phyloP scores from a whole-genome alignment of 2,888 invertebrate genomes.

The Xestia rhomboidea region DNA sequence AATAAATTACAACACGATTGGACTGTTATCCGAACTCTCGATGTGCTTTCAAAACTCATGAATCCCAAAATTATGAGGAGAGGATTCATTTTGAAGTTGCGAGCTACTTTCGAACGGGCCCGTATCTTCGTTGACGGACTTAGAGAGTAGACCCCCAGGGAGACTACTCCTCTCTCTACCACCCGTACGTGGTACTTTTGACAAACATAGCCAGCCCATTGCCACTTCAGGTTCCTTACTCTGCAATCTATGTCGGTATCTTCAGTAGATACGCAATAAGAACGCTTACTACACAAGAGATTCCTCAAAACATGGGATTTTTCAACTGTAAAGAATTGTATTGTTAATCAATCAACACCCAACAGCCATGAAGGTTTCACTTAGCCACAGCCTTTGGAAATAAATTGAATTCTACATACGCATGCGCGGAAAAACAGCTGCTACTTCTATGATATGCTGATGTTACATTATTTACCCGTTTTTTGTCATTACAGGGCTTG shows the following conservation, averaged over 20 bases:
- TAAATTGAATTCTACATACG: conserved; percentile 48
- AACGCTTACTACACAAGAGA: neutral
- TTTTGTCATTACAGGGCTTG: conserved; percentile 31
- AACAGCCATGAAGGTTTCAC: conserved; percentile 46
- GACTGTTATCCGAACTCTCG: neutral
- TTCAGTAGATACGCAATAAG: neutral
- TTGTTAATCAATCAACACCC: conserved; percentile 30
- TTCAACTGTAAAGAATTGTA: conserved; percentile 22
- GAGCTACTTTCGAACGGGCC: neutral
- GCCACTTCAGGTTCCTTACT: neutral
- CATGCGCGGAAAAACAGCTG: conserved; percentile 37
- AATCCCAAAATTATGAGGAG: neutral
- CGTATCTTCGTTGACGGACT: neutral
- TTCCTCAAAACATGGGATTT: neutral
- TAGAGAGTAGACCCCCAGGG: no score
- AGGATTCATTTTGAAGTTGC: neutral
- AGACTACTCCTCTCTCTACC: no score
- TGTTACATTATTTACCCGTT: conserved; percentile 28
- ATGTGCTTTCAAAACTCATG: neutral
- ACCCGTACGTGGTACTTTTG: neutral
- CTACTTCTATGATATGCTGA: conserved; percentile 25
- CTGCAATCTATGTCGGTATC: neutral
- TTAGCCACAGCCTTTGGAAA: conserved; percentile 17
- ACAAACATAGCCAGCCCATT: neutral
- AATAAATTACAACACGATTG: neutral